Evolutionary conservation across 2,888 invertebrate genomes (phyloP), one percentile per base, ranked within the genome.

Genomic region (Leptopterna dolabrata): DNA sequence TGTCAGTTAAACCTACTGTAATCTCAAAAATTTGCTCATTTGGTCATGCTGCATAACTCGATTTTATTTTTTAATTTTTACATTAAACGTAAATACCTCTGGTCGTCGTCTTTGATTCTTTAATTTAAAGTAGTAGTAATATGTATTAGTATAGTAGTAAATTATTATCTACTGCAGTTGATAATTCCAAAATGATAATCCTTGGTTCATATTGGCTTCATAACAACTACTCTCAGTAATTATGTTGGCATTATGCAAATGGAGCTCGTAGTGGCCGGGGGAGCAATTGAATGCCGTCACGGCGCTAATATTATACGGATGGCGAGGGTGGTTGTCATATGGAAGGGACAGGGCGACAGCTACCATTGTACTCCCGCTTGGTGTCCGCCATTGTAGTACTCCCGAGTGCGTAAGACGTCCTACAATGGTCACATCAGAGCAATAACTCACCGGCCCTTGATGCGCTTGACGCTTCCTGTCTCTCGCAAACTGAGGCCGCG

Each of bases 401-500:
- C 73, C 2, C 14, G 41, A 29, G 36, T 73, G 73, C 36, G 30
- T 73, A 73, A 73, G 73, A 41, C 73, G 73, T 30, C n/a, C 16
- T 7, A 73, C 73, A 73, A 73, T 73, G 73, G 73, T 36, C 73
- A 73, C 73, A 73, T 73, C 73, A 19, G 36, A 14, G 73, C 73
- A n/a, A 30, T 73, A 73, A 73, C 73, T 73, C 73, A 36, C 73
- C 41, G 41, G 16, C 41, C 73, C n/a, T 36, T 36, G 73, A 73
- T 73, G 73, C 19, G 2, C 73, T 36, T 36, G 73, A 73, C 73
- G 41, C 36, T 41, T 36, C 41, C 36, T 16, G 29, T 73, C 41
- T 29, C 1, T 9, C 16, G 29, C 29, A 27, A n/a, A 11, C 6
- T 19, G 30, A n/a, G 16, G 19, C 63, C 27, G 63, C 24, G 63